Evolutionary conservation across 2,113 vertebrate genomes (phyloP).

Genomic region (Riparia riparia): DNA sequence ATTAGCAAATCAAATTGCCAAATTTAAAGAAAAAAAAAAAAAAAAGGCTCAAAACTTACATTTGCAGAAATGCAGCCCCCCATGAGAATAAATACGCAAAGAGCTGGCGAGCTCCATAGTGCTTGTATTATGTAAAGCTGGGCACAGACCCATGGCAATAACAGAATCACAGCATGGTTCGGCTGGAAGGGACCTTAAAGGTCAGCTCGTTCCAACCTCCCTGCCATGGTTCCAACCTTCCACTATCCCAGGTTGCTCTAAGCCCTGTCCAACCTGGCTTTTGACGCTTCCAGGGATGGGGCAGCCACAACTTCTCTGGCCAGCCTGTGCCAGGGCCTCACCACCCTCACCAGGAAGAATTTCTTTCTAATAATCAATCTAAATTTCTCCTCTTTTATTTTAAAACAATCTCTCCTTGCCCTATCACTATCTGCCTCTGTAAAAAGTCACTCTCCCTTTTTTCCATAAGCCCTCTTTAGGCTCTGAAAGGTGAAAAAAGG

Average conservation of each 20-base stretch:
- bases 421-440: not conserved
- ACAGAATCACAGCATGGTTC: not conserved
- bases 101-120: not conserved
- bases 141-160: not conserved
- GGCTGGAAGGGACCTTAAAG: not conserved
- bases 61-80: not conserved
- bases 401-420: not conserved
- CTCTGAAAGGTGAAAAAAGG: not conserved
- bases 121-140: not conserved
- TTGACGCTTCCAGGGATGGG: not conserved
- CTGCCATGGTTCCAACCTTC: not conserved
- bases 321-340: not conserved
- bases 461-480: not conserved
- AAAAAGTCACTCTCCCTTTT: not conserved
- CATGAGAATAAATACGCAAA: not conserved
- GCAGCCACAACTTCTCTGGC: not conserved
- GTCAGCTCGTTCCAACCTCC: accelerated
- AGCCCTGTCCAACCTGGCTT: accelerated
- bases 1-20: not conserved
- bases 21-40: not conserved
- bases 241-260: not conserved
- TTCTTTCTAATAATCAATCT: not conserved
- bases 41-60: not conserved
- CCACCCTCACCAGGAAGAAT: not conserved
- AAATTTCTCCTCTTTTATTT: not conserved